Percentiles rank a stretch among this genome's conserved stretches.
These are phyloP conservation scores for Ypsolopha scabrella DNA, from an alignment of 2,888 invertebrate species.

Conservation along the genomic window DNA sequence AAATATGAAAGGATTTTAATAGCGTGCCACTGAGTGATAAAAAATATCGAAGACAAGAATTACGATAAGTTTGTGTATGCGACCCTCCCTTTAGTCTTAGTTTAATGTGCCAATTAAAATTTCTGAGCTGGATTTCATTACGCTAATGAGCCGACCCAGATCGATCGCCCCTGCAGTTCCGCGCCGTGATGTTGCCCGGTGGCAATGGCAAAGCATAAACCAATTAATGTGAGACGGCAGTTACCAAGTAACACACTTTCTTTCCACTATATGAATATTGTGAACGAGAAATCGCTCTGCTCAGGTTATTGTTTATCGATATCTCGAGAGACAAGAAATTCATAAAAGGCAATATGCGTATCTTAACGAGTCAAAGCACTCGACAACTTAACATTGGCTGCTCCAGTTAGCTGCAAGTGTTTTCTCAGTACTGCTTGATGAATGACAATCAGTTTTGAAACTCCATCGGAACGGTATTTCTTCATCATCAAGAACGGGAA, in stretches of 20 bases:
- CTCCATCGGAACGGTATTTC: slow-evolving; percentile 6
- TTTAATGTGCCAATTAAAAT: background rate
- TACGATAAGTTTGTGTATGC: background rate
- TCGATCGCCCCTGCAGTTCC: background rate
- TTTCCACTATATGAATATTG: too few relatives aligned
- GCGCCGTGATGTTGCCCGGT: background rate
- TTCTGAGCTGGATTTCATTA: background rate
- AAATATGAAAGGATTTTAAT: slow-evolving; percentile 2
- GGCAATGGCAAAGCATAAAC: background rate
- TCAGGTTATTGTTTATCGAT: too few relatives aligned
- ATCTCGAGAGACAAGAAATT: too few relatives aligned
- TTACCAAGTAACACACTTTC: too few relatives aligned
- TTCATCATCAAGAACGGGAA: background rate
- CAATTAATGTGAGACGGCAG: background rate
- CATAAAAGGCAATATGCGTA: background rate
- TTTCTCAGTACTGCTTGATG: slow-evolving; percentile 8
- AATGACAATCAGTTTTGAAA: background rate
- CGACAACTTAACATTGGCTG: background rate
- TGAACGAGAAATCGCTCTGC: too few relatives aligned
- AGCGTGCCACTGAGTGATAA: background rate
- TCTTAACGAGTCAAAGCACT: background rate
- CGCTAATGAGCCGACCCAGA: background rate
- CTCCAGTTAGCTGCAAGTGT: slow-evolving; percentile 14
- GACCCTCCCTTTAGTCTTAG: background rate
- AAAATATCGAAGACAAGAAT: background rate